Conservation (phyloP, 2,888 invertebrate genomes). For the Escarpia spicata region DNA sequence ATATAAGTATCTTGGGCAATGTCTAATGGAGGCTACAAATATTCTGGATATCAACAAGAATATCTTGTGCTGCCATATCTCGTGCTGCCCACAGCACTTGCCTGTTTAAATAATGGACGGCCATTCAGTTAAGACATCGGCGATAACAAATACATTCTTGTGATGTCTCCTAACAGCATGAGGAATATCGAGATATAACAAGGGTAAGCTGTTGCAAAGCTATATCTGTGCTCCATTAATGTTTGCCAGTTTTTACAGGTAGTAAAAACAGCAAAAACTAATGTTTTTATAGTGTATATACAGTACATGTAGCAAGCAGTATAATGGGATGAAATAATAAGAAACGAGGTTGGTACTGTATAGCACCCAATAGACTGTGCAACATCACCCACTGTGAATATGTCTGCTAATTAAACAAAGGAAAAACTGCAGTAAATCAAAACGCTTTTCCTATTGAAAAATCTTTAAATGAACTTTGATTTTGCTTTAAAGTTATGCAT, state of each 20-base stretch:
- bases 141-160: not conserved
- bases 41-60: not conserved
- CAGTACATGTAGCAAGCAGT: not conserved
- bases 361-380: not conserved
- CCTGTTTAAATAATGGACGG: not conserved
- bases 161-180: not conserved
- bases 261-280: conserved; percentile 13
- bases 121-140: not conserved
- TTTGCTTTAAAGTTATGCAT: not conserved
- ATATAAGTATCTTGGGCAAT: not conserved
- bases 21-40: not conserved
- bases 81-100: not conserved
- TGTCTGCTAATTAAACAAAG: not conserved
- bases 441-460: no score
- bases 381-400: not conserved
- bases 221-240: conserved; percentile 1
- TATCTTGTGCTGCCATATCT: not conserved
- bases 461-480: not conserved
- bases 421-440: not conserved
- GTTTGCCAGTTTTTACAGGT: conserved; percentile 12
- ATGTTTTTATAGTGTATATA: not conserved
- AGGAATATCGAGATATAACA: not conserved
- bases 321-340: not conserved
- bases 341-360: not conserved
- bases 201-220: not conserved